phyloP scores from a whole-genome alignment of 2,797 vertebrate species.

The Clarias fuscus region DNA sequence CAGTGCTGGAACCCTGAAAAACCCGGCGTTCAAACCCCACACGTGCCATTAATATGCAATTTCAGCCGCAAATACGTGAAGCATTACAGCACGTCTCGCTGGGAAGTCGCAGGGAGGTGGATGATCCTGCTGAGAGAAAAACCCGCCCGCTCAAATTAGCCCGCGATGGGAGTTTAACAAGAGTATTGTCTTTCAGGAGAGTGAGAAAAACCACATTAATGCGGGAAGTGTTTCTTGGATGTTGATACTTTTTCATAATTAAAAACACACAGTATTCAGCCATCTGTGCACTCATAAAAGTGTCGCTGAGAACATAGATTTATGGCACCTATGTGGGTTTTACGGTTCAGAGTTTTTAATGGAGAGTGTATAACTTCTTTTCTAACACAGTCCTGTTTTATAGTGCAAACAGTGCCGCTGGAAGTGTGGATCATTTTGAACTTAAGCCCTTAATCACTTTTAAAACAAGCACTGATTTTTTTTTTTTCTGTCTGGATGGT shows the following conservation, averaged over 20 bases:
- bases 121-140: slow-evolving; percentile 53
- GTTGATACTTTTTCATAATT: slow-evolving; percentile 61
- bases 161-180: slow-evolving; percentile 48
- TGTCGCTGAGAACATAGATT: slow-evolving; percentile 57
- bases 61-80: slow-evolving; percentile 53
- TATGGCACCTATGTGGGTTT: slow-evolving; percentile 54
- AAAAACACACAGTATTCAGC: slow-evolving; percentile 64
- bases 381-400: slow-evolving; percentile 42
- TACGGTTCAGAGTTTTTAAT: slow-evolving; percentile 53
- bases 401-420: slow-evolving; percentile 6
- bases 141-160: slow-evolving; percentile 49
- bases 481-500: not conserved
- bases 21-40: slow-evolving; percentile 54
- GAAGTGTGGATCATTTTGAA: not conserved
- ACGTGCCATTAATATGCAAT: slow-evolving; percentile 61
- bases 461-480: not conserved
- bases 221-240: slow-evolving; percentile 55
- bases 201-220: slow-evolving; percentile 49
- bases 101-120: slow-evolving; percentile 48
- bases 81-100: slow-evolving; percentile 44
- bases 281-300: slow-evolving; percentile 70
- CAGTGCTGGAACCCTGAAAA: slow-evolving; percentile 25
- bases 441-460: not conserved
- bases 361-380: slow-evolving; percentile 48
- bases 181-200: slow-evolving; percentile 49